Percentiles rank a stretch among this genome's conserved stretches.
phyloP scores from a whole-genome alignment of 2,113 vertebrate genomes.

The Vicugna pacos region DNA sequence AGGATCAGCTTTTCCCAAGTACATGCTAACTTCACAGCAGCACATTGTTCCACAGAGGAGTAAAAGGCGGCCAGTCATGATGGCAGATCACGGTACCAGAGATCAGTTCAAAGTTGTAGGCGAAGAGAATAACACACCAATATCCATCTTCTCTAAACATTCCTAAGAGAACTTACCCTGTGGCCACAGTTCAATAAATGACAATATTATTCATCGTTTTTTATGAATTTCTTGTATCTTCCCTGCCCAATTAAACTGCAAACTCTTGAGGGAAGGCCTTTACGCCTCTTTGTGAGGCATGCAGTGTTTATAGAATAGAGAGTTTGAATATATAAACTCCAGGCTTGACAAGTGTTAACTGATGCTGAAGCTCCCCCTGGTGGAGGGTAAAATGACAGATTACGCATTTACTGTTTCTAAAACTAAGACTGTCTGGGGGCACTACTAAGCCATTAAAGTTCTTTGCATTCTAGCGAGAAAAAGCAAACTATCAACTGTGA shows the following conservation, averaged over 20 bases:
- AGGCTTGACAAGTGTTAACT: neutral
- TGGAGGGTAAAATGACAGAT: constrained; percentile 38
- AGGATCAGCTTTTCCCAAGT: constrained; percentile 25
- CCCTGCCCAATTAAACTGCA: neutral
- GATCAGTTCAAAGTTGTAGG: neutral
- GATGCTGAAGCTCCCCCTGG: constrained; percentile 72
- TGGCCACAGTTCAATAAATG: neutral
- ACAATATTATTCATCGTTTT: neutral
- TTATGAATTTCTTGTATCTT: neutral
- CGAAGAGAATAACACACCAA: neutral
- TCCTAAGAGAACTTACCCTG: neutral
- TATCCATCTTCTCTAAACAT: neutral
- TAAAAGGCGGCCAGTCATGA: neutral
- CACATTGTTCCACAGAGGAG: neutral
- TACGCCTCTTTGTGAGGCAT: neutral
- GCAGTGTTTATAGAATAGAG: neutral
- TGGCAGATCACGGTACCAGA: neutral
- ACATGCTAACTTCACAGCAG: neutral
- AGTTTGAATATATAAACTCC: neutral
- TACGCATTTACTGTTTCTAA: neutral
- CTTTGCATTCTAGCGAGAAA: neutral
- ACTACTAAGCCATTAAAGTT: neutral
- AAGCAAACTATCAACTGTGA: neutral
- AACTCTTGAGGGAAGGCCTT: neutral
- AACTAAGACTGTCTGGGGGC: neutral